Conservation (phyloP, 1,140 invertebrate species). For the Diploscapter pachys region DNA sequence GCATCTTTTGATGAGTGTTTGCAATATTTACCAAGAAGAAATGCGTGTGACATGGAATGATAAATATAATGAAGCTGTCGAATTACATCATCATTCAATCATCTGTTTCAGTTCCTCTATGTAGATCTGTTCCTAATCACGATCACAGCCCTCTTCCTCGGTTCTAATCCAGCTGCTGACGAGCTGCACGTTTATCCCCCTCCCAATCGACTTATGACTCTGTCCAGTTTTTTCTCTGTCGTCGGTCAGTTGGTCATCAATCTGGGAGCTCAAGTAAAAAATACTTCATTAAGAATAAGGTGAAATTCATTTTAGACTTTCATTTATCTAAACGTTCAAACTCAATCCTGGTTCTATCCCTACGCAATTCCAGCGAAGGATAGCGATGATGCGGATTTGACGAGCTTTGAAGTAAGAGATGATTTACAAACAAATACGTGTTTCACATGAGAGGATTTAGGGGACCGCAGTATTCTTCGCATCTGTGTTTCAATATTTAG, state of each 20-base stretch:
- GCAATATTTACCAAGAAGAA: no score
- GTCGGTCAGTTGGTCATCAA: conserved; percentile 52
- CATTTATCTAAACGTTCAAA: conserved; percentile 47
- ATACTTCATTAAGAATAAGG: conserved; percentile 6
- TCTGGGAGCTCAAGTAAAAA: conserved; percentile 43
- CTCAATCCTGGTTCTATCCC: conserved; percentile 54
- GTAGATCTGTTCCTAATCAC: conserved; percentile 70
- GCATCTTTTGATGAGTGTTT: no score
- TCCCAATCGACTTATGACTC: conserved; percentile 50
- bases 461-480: conserved; percentile 72
- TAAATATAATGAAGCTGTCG: no score
- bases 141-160: conserved; percentile 64
- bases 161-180: conserved; percentile 55
- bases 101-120: conserved; percentile 66
- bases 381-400: conserved; percentile 44
- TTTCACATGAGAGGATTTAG: conserved; percentile 32
- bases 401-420: conserved; percentile 46
- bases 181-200: conserved; percentile 46
- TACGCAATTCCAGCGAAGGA: conserved; percentile 50
- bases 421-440: neutral
- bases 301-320: conserved; percentile 40
- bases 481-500: conserved; percentile 82
- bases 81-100: neutral
- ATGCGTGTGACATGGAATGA: no score
- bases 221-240: conserved; percentile 52